Percentiles rank a stretch among this genome's conserved stretches.
Conservation (phyloP, 2,888 invertebrate species). For the Odontomyia ornata region DNA sequence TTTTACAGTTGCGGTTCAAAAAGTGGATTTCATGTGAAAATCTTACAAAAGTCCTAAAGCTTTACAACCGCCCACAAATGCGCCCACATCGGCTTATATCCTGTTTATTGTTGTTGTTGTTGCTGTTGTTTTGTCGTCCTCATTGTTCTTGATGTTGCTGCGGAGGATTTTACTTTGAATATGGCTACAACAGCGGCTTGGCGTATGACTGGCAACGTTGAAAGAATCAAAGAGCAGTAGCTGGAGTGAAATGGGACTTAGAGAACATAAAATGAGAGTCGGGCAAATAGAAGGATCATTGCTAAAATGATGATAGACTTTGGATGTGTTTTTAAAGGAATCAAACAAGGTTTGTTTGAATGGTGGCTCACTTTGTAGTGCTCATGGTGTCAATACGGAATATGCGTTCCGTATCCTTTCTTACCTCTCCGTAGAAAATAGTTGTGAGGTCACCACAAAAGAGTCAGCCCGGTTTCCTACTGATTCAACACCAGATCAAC, state of each 20-base stretch:
- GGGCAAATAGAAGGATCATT: background rate
- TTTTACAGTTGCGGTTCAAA: conserved; percentile 42
- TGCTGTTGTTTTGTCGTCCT: conserved; percentile 1
- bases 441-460: too few relatives aligned
- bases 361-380: too few relatives aligned
- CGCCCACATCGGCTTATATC: background rate
- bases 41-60: conserved; percentile 40
- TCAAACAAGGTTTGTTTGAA: too few relatives aligned
- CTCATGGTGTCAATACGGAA: too few relatives aligned
- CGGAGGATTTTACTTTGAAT: too few relatives aligned
- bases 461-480: too few relatives aligned
- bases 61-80: conserved; percentile 34
- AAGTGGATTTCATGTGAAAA: conserved; percentile 43
- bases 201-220: background rate
- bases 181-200: background rate
- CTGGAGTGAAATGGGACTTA: background rate
- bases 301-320: background rate
- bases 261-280: background rate
- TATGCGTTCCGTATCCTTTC: too few relatives aligned
- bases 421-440: too few relatives aligned
- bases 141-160: background rate
- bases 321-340: background rate
- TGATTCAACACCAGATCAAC: too few relatives aligned
- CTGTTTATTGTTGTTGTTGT: background rate
- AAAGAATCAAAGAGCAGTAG: background rate